phyloP scores from a whole-genome alignment of 2,797 vertebrate genomes.

The Scomberomorus guttatus region DNA sequence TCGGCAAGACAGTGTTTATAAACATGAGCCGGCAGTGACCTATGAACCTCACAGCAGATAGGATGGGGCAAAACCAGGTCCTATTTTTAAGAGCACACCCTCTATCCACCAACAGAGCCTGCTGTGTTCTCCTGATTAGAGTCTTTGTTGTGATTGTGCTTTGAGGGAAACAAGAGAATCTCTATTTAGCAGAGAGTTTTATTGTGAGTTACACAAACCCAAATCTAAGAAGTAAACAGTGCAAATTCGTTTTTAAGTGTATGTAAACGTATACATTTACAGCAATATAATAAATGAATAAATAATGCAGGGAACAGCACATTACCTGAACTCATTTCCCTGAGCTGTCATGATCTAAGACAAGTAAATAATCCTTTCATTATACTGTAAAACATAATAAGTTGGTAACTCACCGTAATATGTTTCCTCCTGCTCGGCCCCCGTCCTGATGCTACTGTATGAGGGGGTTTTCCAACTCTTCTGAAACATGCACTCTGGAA shows the following conservation, averaged over 20 bases:
- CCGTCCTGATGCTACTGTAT: conserved; percentile 42
- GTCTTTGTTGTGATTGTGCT: conserved; percentile 72
- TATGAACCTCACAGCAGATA: conserved; percentile 83
- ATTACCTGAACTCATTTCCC: conserved; percentile 4
- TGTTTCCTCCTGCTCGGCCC: conserved; percentile 42
- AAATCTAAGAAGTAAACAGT: conserved; percentile 14
- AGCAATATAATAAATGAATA: conserved; percentile 5
- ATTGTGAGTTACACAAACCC: conserved; percentile 18
- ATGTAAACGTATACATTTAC: not conserved
- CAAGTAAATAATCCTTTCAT: conserved; percentile 15
- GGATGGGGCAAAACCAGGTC: conserved; percentile 59
- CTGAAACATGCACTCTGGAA: conserved; percentile 43
- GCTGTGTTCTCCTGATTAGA: conserved; percentile 72
- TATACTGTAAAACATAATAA: not conserved
- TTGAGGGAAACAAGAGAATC: conserved; percentile 43
- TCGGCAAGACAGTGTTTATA: conserved; percentile 81
- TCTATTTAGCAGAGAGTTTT: conserved; percentile 3
- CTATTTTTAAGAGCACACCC: conserved; percentile 72
- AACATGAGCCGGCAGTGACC: conserved; percentile 82
- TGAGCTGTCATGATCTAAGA: not conserved
- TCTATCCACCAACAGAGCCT: conserved; percentile 56
- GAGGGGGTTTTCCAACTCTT: conserved; percentile 41
- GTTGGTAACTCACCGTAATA: conserved; percentile 52
- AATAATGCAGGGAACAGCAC: conserved; percentile 10
- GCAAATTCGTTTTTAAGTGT: not conserved